Base-by-base conservation (phyloP, 2,888 invertebrate species). In the Dolichopus griseipennis region DNA sequence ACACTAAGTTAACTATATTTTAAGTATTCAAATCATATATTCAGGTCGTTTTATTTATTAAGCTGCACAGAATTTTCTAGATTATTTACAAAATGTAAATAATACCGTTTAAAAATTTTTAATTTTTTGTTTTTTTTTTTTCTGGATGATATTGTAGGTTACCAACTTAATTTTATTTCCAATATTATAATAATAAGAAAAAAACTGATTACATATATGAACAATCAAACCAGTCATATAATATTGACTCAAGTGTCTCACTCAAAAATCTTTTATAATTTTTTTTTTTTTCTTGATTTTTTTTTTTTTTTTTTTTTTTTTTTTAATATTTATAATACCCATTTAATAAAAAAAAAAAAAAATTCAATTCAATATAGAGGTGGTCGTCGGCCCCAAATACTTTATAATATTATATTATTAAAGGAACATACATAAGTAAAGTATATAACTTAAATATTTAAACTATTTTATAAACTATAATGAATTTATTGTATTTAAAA, bases 21-120 rank as follows among this genome's bases (percentile, higher is more conserved):
- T 52, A 52, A 52, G n/a, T 52, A 52, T 52, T 52, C 52, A 52
- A 52, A 52, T 18, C 52, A 52, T 52, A 52, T 52, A 52, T 52
- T 52, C n/a, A 52, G 12, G 15, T 37, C n/a, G 52, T 52, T 52
- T 41, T 52, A 52, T 52, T 52, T 52, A 52, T 18, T 52, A 18
- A 52, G 52, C 52, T 52, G 52, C 52, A 52, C 52, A 52, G 12
- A 41, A 52, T 52, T 52, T 52, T 12, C 52, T 52, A 52, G 52
- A 52, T 52, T 52, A 52, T 52, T 52, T 52, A 52, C 52, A 52
- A 52, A 52, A 52, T 18, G 18, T 52, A 52, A 52, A 52, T 18
- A 52, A 12, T 18, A 18, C 6, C 52, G 6, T 15, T 12, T 2
- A 52, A 52, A 1, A n/a, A 12, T n/a, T 52, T 52, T 3, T 43